Evolutionary conservation across 2,888 invertebrate genomes (phyloP), one percentile per base, ranked within the genome.

Genomic region (Rhingia campestris): DNA sequence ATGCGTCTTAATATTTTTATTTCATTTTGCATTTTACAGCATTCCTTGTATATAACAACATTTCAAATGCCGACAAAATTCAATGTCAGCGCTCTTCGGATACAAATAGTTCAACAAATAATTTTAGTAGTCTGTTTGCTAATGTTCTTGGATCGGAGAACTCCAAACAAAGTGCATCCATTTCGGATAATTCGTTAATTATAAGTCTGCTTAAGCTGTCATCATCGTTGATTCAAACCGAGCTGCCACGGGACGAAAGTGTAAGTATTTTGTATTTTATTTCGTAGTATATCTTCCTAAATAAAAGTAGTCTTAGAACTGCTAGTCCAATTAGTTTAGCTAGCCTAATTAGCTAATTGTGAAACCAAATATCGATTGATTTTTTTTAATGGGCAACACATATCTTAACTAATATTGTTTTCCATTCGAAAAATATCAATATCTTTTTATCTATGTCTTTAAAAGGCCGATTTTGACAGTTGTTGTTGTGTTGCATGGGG

Each of bases 51-150:
- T 92, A 92, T 85, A 92, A 92, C 41, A 93, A 93, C 86, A 92
- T 93, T 72, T 91, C 93, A 41, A 93, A 93, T 86, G 91, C 92
- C 1, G 93, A 93, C 80, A 92, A 92, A 87, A 91, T 93, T 51
- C 92, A 93, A 87, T 93, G 93, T 86, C 92, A 93, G 69, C 93
- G 93, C 45, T 91, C 93, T 37, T 92, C 92, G 1, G 93, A 93
- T 87, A 91, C 92, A 14, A 90, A 91, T 74, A 92, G 90, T 86
- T 92, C 92, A 77, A 92, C 93, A 72, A 94, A 94, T 86, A 93
- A 94, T 67, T 94, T 95, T 86, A 95, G 95, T 87, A 96, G 96
- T 75, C 92, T 96, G 86, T 95, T 96, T 91, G 95, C 96, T 2
- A 95, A 94, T 77, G 94, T 95, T 6, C 91, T 95, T 59, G 94